phyloP scores from a whole-genome alignment of 2,888 invertebrate species.

The Agrypnus murinus region DNA sequence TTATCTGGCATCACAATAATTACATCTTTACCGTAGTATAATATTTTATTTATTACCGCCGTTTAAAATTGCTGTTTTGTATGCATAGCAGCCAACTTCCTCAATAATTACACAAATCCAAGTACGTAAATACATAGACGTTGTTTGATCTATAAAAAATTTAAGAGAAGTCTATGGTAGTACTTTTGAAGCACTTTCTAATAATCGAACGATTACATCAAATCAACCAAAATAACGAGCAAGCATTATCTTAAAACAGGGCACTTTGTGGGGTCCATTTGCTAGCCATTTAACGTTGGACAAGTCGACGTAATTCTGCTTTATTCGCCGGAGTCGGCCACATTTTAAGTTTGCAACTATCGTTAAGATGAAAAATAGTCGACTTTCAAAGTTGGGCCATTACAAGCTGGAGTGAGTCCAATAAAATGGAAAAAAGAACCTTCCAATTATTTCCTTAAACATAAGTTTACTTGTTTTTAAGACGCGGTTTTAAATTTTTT shows the following conservation, averaged over 20 bases:
- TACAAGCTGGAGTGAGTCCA: constrained; percentile 48
- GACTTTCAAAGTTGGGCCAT: constrained; percentile 44
- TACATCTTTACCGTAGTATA: constrained; percentile 1
- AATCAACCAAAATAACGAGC: constrained; percentile 32
- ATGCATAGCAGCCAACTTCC: no score
- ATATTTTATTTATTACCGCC: no score
- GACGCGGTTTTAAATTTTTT: constrained; percentile 2
- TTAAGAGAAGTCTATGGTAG: no score
- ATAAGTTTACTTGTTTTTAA: constrained; percentile 42
- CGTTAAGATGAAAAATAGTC: constrained; percentile 51
- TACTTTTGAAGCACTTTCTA: background rate
- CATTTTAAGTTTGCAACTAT: constrained; percentile 51
- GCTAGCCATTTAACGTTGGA: constrained; percentile 28
- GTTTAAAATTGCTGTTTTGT: no score
- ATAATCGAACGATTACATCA: constrained; percentile 16
- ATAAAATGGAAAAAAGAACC: constrained; percentile 50
- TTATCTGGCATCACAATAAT: background rate
- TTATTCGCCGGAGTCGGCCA: constrained; percentile 43
- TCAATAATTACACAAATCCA: no score
- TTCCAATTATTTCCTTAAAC: constrained; percentile 52
- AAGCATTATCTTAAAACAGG: constrained; percentile 29
- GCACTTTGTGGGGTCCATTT: constrained; percentile 31
- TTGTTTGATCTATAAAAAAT: no score
- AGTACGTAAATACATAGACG: no score
- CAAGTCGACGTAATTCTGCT: constrained; percentile 38